Base-by-base conservation (phyloP, 2,113 vertebrate species). In the Brachyistius frenatus region DNA sequence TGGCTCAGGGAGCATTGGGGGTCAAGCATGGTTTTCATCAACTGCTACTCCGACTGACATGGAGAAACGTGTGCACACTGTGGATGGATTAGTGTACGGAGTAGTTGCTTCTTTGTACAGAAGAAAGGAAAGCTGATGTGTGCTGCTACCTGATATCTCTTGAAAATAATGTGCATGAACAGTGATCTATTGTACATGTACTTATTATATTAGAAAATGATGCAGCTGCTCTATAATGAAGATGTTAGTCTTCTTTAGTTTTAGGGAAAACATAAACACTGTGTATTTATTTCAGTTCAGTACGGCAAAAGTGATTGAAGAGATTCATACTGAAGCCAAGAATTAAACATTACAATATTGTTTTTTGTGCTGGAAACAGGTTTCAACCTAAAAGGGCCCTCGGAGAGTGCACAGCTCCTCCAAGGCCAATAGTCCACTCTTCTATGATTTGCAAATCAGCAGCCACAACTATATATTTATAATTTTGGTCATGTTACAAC, bases 1-100 rank as follows among this genome's bases (percentile, higher is more conserved):
- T 72, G 83, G 78, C 67, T 82, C 60, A 57, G 73, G 50, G 71
- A 57, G 70, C 64, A 14, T 75, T n/a, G 15, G 54, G 55, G 76
- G 84, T 78, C 84, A 66, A 1, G 1, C 16, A 57, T 32, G 0
- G 49, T 55, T 85, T 74, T 46, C 74, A 80, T 79, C 58, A 67
- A 52, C 64, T 54, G 36, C 54, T 47, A 35, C 53, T 11, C 53
- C n/a, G 60, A 53, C 52, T 30, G 35, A 80, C n/a, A 31, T 2
- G 16, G 37, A 56, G 15, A 41, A 49, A 73, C 55, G 52, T 37
- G n/a, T 54, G 31, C 5, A 11, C 31, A 10, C 13, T 33, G 52
- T 37, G 35, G 35, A 49, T 0, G 2, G n/a, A 4, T 16, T 47
- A 65, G 67, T 31, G 8, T 9, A 46, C n/a, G 35, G 23, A 67